These are phyloP conservation scores for Rhopalosiphum nymphaeae DNA, from an alignment of 2,888 invertebrate species.

Conservation along the genomic window DNA sequence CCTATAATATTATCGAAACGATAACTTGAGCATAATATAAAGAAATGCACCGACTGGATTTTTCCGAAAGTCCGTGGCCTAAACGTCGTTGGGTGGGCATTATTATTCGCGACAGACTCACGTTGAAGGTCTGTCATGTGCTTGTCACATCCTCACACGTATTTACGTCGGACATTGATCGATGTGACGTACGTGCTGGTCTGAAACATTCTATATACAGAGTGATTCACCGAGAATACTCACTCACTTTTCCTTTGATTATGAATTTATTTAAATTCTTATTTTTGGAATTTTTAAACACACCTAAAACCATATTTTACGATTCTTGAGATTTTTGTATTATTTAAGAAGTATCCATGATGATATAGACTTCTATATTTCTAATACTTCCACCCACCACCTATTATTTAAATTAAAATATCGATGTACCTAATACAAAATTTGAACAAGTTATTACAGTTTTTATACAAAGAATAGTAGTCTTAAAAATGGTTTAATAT, in stretches of 20 bases:
- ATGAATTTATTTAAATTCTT: background rate
- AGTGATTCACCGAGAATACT: background rate
- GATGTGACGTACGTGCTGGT: conserved; percentile 20
- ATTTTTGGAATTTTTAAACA: background rate
- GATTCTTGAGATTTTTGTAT: background rate
- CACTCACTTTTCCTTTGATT: background rate
- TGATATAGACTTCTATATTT: background rate
- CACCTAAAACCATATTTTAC: background rate
- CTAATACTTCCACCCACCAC: background rate
- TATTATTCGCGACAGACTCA: background rate
- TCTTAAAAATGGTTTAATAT: background rate
- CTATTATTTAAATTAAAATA: background rate
- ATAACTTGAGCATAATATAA: background rate
- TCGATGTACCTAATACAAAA: background rate
- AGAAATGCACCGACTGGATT: background rate
- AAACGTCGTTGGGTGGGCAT: background rate
- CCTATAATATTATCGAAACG: background rate
- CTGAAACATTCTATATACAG: background rate
- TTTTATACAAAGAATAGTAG: background rate
- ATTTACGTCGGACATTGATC: conserved; percentile 49
- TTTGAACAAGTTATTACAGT: background rate
- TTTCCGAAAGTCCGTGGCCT: background rate
- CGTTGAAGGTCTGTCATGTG: background rate
- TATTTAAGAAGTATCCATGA: background rate
- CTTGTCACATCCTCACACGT: conserved; percentile 48